Conservation (phyloP, 2,888 invertebrate species). For the Melanchra persicariae region DNA sequence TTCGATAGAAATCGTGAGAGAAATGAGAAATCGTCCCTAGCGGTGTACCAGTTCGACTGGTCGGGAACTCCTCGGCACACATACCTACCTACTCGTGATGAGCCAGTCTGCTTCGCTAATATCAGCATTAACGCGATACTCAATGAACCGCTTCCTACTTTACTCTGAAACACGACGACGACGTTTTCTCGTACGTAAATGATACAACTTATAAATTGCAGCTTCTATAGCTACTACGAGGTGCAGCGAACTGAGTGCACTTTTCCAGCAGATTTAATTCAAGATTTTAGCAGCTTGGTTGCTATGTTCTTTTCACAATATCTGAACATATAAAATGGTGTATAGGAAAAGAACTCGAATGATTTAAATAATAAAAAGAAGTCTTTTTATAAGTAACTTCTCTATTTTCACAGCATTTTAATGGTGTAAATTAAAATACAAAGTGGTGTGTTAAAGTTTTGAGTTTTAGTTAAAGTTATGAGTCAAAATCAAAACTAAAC, state of each 20-base stretch:
- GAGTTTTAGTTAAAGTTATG: constrained; percentile 2
- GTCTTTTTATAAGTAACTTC: no score
- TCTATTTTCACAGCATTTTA: background rate
- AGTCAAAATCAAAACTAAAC: constrained; percentile 5
- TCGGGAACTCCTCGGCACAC: constrained; percentile 25
- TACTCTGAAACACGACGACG: constrained; percentile 62
- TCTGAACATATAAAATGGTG: background rate
- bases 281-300: no score
- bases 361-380: no score
- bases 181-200: constrained; percentile 48
- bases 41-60: constrained; percentile 10
- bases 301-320: background rate
- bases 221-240: background rate
- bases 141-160: constrained; percentile 82
- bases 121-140: constrained; percentile 62
- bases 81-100: no score
- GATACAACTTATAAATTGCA: constrained; percentile 35
- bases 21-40: constrained; percentile 31
- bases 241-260: constrained; percentile 8
- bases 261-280: constrained; percentile 5
- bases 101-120: constrained; percentile 46
- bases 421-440: background rate
- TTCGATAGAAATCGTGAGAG: constrained; percentile 38
- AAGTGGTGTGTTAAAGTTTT: background rate
- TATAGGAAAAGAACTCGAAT: no score